Conservation (phyloP, 2,113 vertebrate genomes). For the Sebastes schlegelii region DNA sequence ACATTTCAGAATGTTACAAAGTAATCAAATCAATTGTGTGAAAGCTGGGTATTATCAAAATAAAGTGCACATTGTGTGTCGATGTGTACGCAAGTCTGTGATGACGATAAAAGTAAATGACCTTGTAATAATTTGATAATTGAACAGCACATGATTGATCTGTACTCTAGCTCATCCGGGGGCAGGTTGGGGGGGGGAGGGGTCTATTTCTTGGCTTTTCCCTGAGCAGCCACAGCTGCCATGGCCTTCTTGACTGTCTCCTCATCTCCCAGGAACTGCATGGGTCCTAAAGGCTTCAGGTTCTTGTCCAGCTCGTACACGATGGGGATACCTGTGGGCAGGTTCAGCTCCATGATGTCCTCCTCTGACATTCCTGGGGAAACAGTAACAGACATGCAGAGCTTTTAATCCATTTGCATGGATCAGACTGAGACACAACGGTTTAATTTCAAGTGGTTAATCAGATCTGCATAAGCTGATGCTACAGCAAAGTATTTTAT, state of each 20-base stretch:
- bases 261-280: slow-evolving; percentile 96
- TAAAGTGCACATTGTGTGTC: slow-evolving; percentile 59
- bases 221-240: slow-evolving; percentile 98
- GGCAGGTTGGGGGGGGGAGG: neutral
- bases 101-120: slow-evolving; percentile 47
- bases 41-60: slow-evolving; percentile 21
- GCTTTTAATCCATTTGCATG: neutral
- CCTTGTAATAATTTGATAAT: slow-evolving; percentile 32
- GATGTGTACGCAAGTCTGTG: slow-evolving; percentile 20
- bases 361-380: slow-evolving; percentile 91
- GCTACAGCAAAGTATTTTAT: neutral
- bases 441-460: neutral
- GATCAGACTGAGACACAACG: neutral
- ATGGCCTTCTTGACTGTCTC: slow-evolving; percentile 97
- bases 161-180: neutral
- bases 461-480: neutral
- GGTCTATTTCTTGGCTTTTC: slow-evolving; percentile 88
- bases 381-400: neutral
- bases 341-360: slow-evolving; percentile 98
- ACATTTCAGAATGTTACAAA: slow-evolving; percentile 36
- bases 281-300: slow-evolving; percentile 93
- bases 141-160: slow-evolving; percentile 39
- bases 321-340: slow-evolving; percentile 97
- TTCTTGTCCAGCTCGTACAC: slow-evolving; percentile 97
- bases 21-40: slow-evolving; percentile 40